Conservation (phyloP, 2,888 invertebrate species). For the Cephus pulcher region DNA sequence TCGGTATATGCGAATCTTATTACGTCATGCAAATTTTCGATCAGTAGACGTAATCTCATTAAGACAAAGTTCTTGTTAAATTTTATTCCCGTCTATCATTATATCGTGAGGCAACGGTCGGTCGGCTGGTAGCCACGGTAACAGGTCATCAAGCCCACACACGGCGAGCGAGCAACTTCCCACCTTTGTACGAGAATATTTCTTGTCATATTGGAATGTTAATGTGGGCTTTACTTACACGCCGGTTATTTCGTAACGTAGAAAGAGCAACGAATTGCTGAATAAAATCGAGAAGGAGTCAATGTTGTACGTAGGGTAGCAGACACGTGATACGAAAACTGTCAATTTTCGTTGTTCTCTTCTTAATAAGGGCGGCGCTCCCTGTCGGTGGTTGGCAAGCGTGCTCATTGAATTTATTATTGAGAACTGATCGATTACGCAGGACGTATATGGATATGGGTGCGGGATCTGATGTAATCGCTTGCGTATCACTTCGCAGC, state of each 20-base stretch:
- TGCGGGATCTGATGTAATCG: slow-evolving; percentile 39
- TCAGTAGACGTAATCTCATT: not conserved
- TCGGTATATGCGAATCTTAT: not conserved
- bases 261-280: not conserved
- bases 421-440: slow-evolving; percentile 21
- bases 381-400: not conserved
- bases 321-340: not conserved
- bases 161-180: not conserved
- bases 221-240: not conserved
- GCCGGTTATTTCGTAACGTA: not conserved
- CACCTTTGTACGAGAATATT: not conserved
- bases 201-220: not conserved
- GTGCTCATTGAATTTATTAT: slow-evolving; percentile 9
- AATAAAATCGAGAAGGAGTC: not conserved
- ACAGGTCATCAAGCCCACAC: not conserved
- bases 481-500: slow-evolving; percentile 30
- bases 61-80: not conserved
- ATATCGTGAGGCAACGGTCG: not conserved
- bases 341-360: not conserved
- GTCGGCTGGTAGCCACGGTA: not conserved
- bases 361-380: not conserved
- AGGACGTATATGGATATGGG: slow-evolving; percentile 33
- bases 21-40: not conserved
- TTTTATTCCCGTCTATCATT: not conserved
- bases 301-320: not conserved